Percentiles rank a stretch among this genome's conserved stretches.
Evolutionary conservation across 2,888 invertebrate genomes (phyloP).

Genomic region (Mamestra brassicae): DNA sequence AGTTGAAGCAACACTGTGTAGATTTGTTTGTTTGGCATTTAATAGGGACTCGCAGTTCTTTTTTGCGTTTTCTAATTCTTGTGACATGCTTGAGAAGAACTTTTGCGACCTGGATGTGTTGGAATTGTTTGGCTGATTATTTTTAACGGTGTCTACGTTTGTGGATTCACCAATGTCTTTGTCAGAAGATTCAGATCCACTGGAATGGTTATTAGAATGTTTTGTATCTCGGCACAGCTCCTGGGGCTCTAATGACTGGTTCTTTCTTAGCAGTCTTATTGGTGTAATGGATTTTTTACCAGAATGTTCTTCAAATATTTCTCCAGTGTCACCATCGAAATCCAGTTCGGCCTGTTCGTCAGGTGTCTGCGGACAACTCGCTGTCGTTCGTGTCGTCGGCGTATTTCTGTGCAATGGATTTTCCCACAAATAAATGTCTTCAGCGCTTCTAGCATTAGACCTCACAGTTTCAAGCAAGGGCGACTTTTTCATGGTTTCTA

Average conservation of each 20-base stretch:
- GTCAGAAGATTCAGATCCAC: slow-evolving; percentile 87
- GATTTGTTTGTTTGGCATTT: slow-evolving; percentile 85
- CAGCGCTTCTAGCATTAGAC: slow-evolving; percentile 89
- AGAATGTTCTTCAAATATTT: slow-evolving; percentile 92
- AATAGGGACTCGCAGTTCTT: slow-evolving; percentile 86
- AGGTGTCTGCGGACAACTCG: slow-evolving; percentile 92
- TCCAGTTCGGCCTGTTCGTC: slow-evolving; percentile 94
- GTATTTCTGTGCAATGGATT: slow-evolving; percentile 93
- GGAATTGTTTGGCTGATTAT: slow-evolving; percentile 69
- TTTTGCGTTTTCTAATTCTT: slow-evolving; percentile 88
- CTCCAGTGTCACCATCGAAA: slow-evolving; percentile 91
- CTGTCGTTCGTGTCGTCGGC: slow-evolving; percentile 83
- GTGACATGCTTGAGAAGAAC: slow-evolving; percentile 89
- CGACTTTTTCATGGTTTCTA: slow-evolving; percentile 80
- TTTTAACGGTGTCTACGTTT: slow-evolving; percentile 68
- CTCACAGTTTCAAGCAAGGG: slow-evolving; percentile 83
- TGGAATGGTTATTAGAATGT: slow-evolving; percentile 80
- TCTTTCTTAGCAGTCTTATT: slow-evolving; percentile 91
- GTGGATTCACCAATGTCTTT: slow-evolving; percentile 72
- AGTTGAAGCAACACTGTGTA: slow-evolving; percentile 89
- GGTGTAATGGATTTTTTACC: slow-evolving; percentile 93
- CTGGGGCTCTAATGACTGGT: slow-evolving; percentile 82
- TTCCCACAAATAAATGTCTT: slow-evolving; percentile 95
- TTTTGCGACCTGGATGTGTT: slow-evolving; percentile 86
- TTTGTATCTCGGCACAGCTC: slow-evolving; percentile 73